Conservation (phyloP, 2,113 vertebrate species). For the Eolophus roseicapilla region DNA sequence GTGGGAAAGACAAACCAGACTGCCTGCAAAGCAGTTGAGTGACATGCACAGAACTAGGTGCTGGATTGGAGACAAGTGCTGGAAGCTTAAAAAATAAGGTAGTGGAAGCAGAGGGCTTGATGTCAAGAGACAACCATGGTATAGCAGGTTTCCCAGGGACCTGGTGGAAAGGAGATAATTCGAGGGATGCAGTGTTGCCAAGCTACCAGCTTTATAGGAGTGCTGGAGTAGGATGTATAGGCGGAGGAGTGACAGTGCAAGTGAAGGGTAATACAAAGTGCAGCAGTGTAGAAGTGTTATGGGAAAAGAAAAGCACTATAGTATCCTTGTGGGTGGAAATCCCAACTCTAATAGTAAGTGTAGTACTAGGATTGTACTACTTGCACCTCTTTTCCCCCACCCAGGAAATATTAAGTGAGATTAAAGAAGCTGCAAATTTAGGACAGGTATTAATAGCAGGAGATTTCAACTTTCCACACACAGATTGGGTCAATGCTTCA, state of each 20-base stretch:
- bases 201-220: background rate
- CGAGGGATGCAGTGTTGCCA: background rate
- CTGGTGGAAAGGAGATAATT: background rate
- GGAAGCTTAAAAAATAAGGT: background rate
- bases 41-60: background rate
- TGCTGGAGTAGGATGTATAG: conserved; percentile 7
- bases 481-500: background rate
- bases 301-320: background rate
- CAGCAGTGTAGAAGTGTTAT: background rate
- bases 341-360: background rate
- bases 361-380: conserved; percentile 37
- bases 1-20: background rate
- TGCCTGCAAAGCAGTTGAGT: background rate
- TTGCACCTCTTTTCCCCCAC: background rate
- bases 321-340: conserved; percentile 18
- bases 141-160: background rate
- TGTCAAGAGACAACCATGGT: background rate
- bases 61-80: background rate
- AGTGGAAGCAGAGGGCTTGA: background rate
- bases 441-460: conserved; percentile 42
- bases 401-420: conserved; percentile 33
- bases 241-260: background rate
- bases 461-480: conserved; percentile 13
- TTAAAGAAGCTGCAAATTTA: conserved; percentile 42
- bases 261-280: background rate